Evolutionary conservation across 2,888 invertebrate genomes (phyloP).

Genomic region (Hymenopus coronatus): DNA sequence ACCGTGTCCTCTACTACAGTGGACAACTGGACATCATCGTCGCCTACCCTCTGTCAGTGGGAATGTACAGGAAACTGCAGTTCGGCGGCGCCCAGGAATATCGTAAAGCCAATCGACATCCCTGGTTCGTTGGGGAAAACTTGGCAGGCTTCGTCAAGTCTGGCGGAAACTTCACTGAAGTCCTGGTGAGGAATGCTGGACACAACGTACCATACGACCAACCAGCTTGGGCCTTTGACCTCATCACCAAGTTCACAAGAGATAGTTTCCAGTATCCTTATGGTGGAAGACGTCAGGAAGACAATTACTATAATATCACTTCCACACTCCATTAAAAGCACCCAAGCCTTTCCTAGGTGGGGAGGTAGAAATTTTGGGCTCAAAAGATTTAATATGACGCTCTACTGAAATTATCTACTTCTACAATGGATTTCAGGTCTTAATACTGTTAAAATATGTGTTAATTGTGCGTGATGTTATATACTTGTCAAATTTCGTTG

Average conservation of each 20-base stretch:
- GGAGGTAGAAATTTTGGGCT: no score
- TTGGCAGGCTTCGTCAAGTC: constrained; percentile 44
- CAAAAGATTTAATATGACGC: no score
- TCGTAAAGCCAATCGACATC: constrained; percentile 39
- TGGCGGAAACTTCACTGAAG: constrained; percentile 41
- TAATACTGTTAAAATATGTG: no score
- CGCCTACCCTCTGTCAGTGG: constrained; percentile 53
- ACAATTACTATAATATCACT: no score
- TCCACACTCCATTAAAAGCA: no score
- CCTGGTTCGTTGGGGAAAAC: constrained; percentile 44
- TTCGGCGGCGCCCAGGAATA: constrained; percentile 46
- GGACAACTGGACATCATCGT: constrained; percentile 60
- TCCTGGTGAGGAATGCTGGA: constrained; percentile 45
- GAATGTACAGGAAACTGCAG: constrained; percentile 44
- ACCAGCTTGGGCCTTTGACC: constrained; percentile 41
- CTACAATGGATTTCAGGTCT: no score
- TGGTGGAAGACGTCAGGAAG: neutral
- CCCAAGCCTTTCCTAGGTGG: no score
- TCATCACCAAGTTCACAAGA: constrained; percentile 43
- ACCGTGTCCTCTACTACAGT: constrained; percentile 42
- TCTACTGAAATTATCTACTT: no score
- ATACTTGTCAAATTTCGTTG: no score
- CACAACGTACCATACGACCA: constrained; percentile 47
- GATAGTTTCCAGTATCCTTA: constrained; percentile 32
- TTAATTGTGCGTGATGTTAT: no score